Percentiles rank a stretch among this genome's conserved stretches.
Evolutionary conservation across 2,113 vertebrate species (phyloP).

Genomic region (Progne subis): DNA sequence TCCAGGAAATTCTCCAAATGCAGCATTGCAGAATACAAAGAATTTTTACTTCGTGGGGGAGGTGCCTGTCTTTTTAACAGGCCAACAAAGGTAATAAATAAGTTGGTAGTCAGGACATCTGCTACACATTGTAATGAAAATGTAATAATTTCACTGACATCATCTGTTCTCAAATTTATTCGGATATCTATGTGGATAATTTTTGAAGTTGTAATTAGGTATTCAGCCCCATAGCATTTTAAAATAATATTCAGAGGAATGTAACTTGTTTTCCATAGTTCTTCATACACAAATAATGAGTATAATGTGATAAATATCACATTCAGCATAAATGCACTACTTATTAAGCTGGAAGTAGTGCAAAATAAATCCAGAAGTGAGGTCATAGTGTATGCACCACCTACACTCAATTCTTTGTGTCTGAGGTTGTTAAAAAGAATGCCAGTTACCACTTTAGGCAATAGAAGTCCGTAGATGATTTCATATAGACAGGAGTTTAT

Average conservation of each 20-base stretch:
- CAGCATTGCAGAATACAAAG: constrained; percentile 93
- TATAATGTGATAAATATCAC: neutral
- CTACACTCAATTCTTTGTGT: neutral
- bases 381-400: neutral
- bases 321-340: neutral
- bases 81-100: constrained; percentile 86
- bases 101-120: neutral
- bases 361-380: neutral
- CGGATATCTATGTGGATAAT: neutral
- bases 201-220: neutral
- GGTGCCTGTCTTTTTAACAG: constrained; percentile 96
- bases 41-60: constrained; percentile 92
- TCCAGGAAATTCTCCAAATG: constrained; percentile 95
- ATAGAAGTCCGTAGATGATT: neutral
- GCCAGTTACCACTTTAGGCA: neutral
- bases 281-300: neutral
- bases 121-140: neutral
- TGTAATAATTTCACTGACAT: neutral
- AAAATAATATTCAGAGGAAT: neutral
- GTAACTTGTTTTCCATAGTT: neutral
- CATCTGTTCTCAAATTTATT: neutral
- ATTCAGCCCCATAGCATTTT: neutral
- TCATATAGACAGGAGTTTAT: neutral
- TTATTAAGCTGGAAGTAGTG: neutral
- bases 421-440: neutral